These are phyloP conservation scores for Apodemia mormo DNA, from an alignment of 2,888 invertebrate species.

Conservation along the genomic window DNA sequence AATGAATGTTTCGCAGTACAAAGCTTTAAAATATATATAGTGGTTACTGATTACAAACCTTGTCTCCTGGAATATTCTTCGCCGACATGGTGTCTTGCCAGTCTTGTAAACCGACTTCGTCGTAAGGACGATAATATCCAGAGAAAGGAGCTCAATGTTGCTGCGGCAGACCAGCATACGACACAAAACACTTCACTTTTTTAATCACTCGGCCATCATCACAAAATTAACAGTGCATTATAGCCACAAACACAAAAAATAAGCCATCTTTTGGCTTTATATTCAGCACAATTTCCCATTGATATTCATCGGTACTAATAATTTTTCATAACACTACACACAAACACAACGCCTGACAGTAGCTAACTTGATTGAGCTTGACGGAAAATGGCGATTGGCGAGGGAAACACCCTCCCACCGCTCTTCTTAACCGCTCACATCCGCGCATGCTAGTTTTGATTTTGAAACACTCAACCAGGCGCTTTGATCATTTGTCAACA, in stretches of 20 bases:
- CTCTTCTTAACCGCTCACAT: conserved; percentile 57
- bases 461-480: neutral
- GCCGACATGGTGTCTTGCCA: conserved; percentile 85
- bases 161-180: conserved; percentile 77
- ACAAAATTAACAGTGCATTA: conserved; percentile 75
- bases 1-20: conserved; percentile 32
- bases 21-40: conserved; percentile 1
- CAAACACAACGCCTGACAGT: conserved; percentile 81
- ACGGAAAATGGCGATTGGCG: conserved; percentile 78
- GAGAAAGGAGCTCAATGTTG: conserved; percentile 77
- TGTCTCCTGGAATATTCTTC: conserved; percentile 92
- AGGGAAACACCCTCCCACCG: conserved; percentile 53
- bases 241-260: conserved; percentile 76
- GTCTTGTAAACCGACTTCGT: conserved; percentile 72
- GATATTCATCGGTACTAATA: conserved; percentile 77
- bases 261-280: conserved; percentile 77
- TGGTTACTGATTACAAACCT: conserved; percentile 80
- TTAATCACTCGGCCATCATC: conserved; percentile 80
- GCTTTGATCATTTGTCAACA: neutral
- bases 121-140: conserved; percentile 76
- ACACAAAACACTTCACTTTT: conserved; percentile 79
- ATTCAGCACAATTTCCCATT: conserved; percentile 79
- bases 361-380: conserved; percentile 78
- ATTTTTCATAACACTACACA: conserved; percentile 80
- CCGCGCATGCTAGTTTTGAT: conserved; percentile 1